phyloP scores from a whole-genome alignment of 2,888 invertebrate genomes.

The Chloromyia formosa region DNA sequence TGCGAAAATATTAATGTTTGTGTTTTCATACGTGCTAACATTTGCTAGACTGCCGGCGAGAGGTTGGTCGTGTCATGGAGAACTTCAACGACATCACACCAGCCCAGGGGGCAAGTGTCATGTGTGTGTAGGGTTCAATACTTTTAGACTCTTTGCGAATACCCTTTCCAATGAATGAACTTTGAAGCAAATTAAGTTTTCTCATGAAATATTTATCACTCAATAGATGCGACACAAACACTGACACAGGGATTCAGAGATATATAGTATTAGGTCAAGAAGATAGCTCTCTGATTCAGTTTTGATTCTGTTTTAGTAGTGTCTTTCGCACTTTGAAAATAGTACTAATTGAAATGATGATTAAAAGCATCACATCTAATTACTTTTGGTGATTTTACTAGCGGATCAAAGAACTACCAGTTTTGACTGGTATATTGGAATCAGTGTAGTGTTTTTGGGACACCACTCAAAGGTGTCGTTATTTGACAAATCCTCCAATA shows the following conservation, averaged over 20 bases:
- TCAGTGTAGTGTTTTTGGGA: too few species aligned
- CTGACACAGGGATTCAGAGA: background rate
- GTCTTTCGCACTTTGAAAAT: background rate
- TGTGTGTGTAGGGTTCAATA: too few species aligned
- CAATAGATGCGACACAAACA: background rate
- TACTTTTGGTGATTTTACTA: background rate
- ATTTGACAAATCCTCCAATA: too few species aligned
- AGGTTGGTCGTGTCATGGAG: background rate
- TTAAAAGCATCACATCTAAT: background rate
- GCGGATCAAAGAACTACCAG: background rate
- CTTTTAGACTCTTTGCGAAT: too few species aligned
- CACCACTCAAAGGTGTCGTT: too few species aligned
- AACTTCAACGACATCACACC: background rate
- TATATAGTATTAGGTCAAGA: background rate
- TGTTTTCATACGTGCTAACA: background rate
- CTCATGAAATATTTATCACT: background rate
- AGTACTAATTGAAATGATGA: background rate
- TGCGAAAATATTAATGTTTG: conserved; percentile 11
- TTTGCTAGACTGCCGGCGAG: background rate
- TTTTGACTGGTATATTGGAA: too few species aligned
- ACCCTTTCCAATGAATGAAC: background rate
- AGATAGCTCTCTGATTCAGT: background rate
- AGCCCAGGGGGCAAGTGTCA: background rate
- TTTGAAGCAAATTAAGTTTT: conserved; percentile 5
- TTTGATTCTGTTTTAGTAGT: background rate